Evolutionary conservation across 2,888 invertebrate genomes (phyloP), one percentile per base, ranked within the genome.

Genomic region (Drosophila robusta): DNA sequence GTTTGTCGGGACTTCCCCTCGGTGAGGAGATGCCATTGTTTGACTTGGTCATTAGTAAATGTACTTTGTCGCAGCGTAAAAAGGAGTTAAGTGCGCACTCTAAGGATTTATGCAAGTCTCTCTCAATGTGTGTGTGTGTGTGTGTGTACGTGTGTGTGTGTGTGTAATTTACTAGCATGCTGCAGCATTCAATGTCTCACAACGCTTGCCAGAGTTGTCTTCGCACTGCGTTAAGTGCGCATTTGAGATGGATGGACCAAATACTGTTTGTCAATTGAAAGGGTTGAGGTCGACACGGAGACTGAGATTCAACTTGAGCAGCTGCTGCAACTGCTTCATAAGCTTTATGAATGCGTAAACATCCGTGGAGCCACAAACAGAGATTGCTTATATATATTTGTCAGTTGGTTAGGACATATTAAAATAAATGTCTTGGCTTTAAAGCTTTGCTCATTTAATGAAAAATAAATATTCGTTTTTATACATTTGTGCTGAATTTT

Each of bases 1-100:
- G 70, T 66, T 80, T 69, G 67, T 66, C 55, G 69, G 55, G 49
- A 78, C 64, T 56, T 63, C 44, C 60, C 58, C 52, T 65, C 55
- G 49, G 38, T 38, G 54, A 50, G 62, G 34, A 51, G 72, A 60
- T 14, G 83, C 70, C 73, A 80, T 86, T 86, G 85, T 88, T 86
- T 86, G 86, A 88, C 86, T 88, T 88, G 86, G 85, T 86, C 85
- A 86, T 86, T 86, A 86, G 85, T 86, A 86, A 86, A 86, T 86
- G 88, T 88, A 88, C 83, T 88, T 86, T 88, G 87, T 87, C 88
- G 80, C 75, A 73, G 81, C 73, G 69, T 84, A 87, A 86, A 87
- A 85, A 87, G 86, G 80, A 85, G 88, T 87, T 85, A 85, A 85
- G 88, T 86, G 88, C 71, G 83, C 88, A 88, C 88, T 88, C 86